A percentile compares a stretch with the other conserved stretches of the same genome.
Evolutionary conservation across 2,113 vertebrate genomes (phyloP).

Genomic region (Potamarius usumacintae): DNA sequence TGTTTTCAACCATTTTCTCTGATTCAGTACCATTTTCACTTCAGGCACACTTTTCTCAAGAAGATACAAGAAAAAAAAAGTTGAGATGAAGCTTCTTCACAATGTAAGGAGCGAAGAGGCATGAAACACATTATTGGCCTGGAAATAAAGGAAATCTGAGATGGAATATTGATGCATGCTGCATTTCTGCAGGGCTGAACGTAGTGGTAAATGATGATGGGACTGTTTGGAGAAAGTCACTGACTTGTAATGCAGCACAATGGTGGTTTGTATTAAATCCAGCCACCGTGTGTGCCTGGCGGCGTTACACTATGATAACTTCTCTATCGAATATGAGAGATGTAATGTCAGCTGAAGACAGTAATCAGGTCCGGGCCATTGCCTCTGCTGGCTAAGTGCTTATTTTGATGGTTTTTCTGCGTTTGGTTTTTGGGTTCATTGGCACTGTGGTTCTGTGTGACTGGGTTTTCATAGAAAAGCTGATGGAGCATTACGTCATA

Average conservation of each 20-base stretch:
- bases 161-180: slow-evolving; percentile 32
- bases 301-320: slow-evolving; percentile 51
- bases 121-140: slow-evolving; percentile 7
- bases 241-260: slow-evolving; percentile 49
- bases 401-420: slow-evolving; percentile 48
- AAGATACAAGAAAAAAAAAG: neutral
- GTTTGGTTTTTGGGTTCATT: slow-evolving; percentile 46
- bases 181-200: slow-evolving; percentile 35
- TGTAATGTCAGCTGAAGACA: slow-evolving; percentile 43
- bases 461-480: slow-evolving; percentile 34
- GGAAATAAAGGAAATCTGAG: slow-evolving; percentile 6
- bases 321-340: slow-evolving; percentile 46
- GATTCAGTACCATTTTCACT: slow-evolving; percentile 12
- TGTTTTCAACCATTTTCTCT: neutral
- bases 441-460: slow-evolving; percentile 35
- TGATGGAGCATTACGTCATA: slow-evolving; percentile 34
- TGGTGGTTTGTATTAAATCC: slow-evolving; percentile 43
- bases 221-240: slow-evolving; percentile 34
- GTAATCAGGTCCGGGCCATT: slow-evolving; percentile 53
- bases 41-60: neutral
- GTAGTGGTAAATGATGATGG: slow-evolving; percentile 36
- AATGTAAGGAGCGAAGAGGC: neutral
- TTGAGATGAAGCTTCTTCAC: slow-evolving; percentile 1
- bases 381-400: slow-evolving; percentile 53
- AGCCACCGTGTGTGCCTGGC: slow-evolving; percentile 39